Evolutionary conservation across 2,888 invertebrate genomes (phyloP), one percentile per base, ranked within the genome.

Genomic region (Chymomyza caudatula): DNA sequence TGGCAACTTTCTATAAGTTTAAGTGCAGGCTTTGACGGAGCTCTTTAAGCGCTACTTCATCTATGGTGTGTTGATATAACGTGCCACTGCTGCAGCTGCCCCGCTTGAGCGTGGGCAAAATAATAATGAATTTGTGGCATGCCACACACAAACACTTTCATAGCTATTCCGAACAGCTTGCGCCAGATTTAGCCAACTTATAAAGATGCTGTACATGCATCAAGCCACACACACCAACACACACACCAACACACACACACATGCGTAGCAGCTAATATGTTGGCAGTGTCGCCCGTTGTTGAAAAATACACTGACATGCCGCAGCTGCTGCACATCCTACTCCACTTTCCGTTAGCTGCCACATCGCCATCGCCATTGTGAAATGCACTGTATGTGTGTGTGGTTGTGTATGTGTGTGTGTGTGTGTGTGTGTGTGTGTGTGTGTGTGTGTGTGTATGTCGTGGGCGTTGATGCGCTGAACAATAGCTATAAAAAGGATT

Each of bases 61-160:
- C 15, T 47, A 17, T 15, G 15, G 15, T 17, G 47, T 47, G 47
- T 47, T 47, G 13, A 47, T 47, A 47, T 15, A 19, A 47, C 15
- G 15, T 47, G 47, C 47, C 13, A 19, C 19, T 47, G 42, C 63
- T 58, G 67, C 67, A 42, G 65, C 63, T 63, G 60, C 59, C 59
- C 55, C 5, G 56, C 57, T 65, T 66, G 65, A 62, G 66, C 47
- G 73, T 67, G 56, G 19, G 63, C 63, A 71, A 78, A 82, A 82
- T 82, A 86, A 85, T 82, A 82, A 82, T 86, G 82, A 85, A 82
- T 82, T 82, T 86, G 82, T 69, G 86, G 85, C 73, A 85, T 73
- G 86, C 83, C 82, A 69, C 75, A 69, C 75, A 82, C 86, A 79
- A 73, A 79, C 86, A 86, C 77, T 74, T 75, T 68, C 62, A 73